Evolutionary conservation across 2,113 vertebrate species (phyloP).

Genomic region (Oncorhynchus mykiss): DNA sequence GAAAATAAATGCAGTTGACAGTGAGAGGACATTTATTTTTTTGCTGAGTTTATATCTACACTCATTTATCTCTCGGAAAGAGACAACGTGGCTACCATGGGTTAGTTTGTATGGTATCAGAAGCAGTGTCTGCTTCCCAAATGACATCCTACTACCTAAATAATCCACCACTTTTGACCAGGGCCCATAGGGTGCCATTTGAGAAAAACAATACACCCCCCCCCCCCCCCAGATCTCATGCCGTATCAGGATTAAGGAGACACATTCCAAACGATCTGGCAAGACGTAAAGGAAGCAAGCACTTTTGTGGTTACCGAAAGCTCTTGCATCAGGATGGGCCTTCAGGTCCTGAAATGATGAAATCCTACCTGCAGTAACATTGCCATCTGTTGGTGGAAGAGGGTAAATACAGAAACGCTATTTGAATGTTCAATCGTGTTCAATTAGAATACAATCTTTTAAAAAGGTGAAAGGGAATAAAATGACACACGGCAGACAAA

Average conservation of each 20-base stretch:
- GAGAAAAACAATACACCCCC: too few relatives aligned
- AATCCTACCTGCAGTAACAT: background rate
- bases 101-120: background rate
- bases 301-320: background rate
- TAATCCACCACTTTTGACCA: too few relatives aligned
- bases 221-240: too few relatives aligned
- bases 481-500: background rate
- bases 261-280: background rate
- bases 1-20: too few relatives aligned
- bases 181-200: too few relatives aligned
- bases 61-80: background rate
- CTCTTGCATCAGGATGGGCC: background rate
- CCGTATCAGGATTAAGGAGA: too few relatives aligned
- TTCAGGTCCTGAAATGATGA: too few relatives aligned
- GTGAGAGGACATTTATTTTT: too few relatives aligned
- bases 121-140: background rate
- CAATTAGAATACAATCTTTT: background rate
- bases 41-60: background rate
- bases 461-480: background rate
- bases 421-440: background rate
- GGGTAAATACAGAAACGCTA: background rate
- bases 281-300: background rate
- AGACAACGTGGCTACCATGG: background rate
- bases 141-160: too few relatives aligned
- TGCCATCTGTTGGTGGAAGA: constrained; percentile 15